Evolutionary conservation across 2,797 vertebrate genomes (phyloP), one percentile per base, ranked within the genome.

Genomic region (Karalla daura): DNA sequence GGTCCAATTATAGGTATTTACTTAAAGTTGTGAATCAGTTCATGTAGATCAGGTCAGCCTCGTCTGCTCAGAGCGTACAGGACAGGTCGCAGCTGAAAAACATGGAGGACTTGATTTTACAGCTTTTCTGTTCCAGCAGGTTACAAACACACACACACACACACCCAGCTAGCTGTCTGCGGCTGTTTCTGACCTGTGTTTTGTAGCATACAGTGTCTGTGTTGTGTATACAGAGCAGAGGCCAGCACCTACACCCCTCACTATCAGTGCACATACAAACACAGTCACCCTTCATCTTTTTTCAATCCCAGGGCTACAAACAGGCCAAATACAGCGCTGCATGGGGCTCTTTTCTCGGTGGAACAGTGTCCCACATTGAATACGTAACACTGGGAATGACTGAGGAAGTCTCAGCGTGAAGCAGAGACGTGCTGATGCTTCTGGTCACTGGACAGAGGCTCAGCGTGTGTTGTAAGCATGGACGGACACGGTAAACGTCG

Each of bases 161-260:
- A 44, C 24, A 50, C 17, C 13, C 35, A 53, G 46, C 47, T 23
- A 32, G 24, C 54, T 3, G 10, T 32, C 18, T 39, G 24, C 43
- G 21, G 10, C 25, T 43, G 25, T 3, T 13, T 52, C 5, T 59
- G 21, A 46, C 30, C 33, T 46, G 52, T 85, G 74, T 85, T 82
- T 78, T 71, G 49, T 56, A 24, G 10, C 77, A 82, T 30, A 77
- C 81, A 79, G 20, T 32, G 32, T 61, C 51, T 67, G 39, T 87
- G 85, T 85, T 88, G 43, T 87, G 84, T 86, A 90, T 58, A 88
- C 86, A 84, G 18, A 18, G n/a, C 9, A 37, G 52, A 15, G 0
- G 15, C 60, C 32, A 47, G 20, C 44, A 35, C 72, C 63, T 53
- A 63, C 36, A 58, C 68, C 51, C 44, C 24, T 17, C 68, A 58